Evolutionary conservation across 2,888 invertebrate genomes (phyloP).

Genomic region (Pocota personata): DNA sequence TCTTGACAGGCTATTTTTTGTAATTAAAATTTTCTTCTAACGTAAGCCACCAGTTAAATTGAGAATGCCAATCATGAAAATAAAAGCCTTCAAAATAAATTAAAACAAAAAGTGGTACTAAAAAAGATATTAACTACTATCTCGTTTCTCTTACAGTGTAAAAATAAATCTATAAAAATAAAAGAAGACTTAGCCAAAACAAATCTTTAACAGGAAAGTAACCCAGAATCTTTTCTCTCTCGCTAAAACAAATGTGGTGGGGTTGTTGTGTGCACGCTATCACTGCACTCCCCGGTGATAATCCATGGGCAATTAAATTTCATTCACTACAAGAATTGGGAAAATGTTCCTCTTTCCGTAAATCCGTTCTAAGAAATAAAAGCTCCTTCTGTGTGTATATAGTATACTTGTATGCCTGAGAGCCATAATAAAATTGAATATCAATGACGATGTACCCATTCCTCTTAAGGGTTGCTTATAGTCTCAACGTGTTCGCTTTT

Average conservation of each 20-base stretch:
- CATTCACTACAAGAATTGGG: constrained; percentile 27
- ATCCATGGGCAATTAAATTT: constrained; percentile 64
- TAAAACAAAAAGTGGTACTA: background rate
- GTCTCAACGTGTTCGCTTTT: constrained; percentile 15
- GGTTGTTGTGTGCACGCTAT: background rate
- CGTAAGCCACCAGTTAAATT: constrained; percentile 13
- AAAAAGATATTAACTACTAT: constrained; percentile 14
- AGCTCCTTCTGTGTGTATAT: constrained; percentile 29
- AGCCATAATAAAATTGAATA: constrained; percentile 64
- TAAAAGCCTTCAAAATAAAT: constrained; percentile 2
- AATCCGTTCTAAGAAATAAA: constrained; percentile 24
- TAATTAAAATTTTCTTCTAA: constrained; percentile 21
- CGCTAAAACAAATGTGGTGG: background rate
- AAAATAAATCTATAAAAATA: background rate
- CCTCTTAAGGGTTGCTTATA: constrained; percentile 25
- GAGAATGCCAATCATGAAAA: background rate
- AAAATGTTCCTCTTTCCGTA: background rate
- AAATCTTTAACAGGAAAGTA: background rate
- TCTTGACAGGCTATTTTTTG: background rate
- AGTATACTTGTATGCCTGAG: background rate
- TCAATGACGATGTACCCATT: constrained; percentile 53
- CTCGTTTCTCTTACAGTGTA: background rate
- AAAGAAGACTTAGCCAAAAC: background rate
- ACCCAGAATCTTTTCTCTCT: background rate
- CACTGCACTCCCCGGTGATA: constrained; percentile 24